Conservation (phyloP, 92 coral and sea anemone species). For the Anthopleura xanthogrammica region DNA sequence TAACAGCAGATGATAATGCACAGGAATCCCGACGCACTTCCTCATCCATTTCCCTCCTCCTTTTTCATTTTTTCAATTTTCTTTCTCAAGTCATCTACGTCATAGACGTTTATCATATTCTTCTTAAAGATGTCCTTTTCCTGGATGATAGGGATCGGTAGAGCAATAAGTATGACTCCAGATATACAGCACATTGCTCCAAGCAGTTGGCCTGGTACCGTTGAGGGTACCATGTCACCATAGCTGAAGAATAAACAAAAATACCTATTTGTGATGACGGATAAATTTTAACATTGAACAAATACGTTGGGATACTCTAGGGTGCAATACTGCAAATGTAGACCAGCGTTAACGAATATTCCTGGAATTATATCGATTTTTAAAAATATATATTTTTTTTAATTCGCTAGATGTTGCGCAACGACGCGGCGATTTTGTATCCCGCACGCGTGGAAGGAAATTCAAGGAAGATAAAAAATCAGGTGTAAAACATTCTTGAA, state of each 20-base stretch:
- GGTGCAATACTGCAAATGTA: no score
- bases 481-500: no score
- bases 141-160: slow-evolving; percentile 91
- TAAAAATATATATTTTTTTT: no score
- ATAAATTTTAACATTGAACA: background rate
- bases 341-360: no score
- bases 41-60: slow-evolving; percentile 4
- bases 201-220: slow-evolving; percentile 68
- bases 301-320: no score
- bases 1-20: background rate
- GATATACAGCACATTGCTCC: slow-evolving; percentile 89
- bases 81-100: slow-evolving; percentile 73
- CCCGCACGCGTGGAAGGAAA: no score
- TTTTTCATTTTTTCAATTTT: slow-evolving; percentile 69
- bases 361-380: no score
- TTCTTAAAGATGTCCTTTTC: slow-evolving; percentile 93
- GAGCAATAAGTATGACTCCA: slow-evolving; percentile 87
- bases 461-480: no score
- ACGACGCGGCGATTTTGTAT: no score
- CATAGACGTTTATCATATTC: slow-evolving; percentile 76
- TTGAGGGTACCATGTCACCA: slow-evolving; percentile 89
- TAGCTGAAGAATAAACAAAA: slow-evolving; percentile 44
- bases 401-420: no score
- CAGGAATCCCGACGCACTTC: background rate
- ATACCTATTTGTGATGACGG: background rate